phyloP scores from a whole-genome alignment of 2,797 vertebrate species.

The Micropoecilia bifurca region DNA sequence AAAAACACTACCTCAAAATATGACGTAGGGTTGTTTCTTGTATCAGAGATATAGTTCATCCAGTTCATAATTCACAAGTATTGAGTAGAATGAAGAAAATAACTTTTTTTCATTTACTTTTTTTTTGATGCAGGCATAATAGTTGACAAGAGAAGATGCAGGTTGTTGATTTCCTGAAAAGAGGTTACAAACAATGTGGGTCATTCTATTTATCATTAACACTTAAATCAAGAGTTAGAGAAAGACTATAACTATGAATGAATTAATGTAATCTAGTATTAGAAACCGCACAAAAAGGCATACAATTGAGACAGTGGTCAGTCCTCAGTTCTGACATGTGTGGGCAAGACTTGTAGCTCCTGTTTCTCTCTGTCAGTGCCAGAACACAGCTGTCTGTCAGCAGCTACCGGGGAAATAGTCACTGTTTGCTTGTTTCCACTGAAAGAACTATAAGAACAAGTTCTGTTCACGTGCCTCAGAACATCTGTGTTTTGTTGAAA shows the following conservation, averaged over 20 bases:
- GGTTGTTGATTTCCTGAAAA: not conserved
- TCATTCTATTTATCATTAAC: not conserved
- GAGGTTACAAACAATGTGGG: too few species aligned
- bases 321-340: not conserved
- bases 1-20: constrained; percentile 33
- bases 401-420: not conserved
- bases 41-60: not conserved
- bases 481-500: not conserved
- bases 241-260: not conserved
- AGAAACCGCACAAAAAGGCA: not conserved
- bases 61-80: constrained; percentile 17
- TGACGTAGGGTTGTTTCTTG: constrained; percentile 37
- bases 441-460: not conserved
- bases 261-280: not conserved
- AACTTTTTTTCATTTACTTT: constrained; percentile 23
- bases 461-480: not conserved
- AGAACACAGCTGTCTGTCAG: not conserved
- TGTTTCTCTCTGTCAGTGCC: not conserved
- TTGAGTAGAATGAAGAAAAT: constrained; percentile 13
- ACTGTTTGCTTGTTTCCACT: not conserved
- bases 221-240: not conserved
- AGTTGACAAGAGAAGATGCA: not conserved
- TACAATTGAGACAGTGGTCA: not conserved
- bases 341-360: not conserved
- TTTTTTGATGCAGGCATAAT: not conserved